These are phyloP conservation scores for Melitaea cinxia DNA, from an alignment of 1,140 invertebrate genomes.

Conservation along the genomic window DNA sequence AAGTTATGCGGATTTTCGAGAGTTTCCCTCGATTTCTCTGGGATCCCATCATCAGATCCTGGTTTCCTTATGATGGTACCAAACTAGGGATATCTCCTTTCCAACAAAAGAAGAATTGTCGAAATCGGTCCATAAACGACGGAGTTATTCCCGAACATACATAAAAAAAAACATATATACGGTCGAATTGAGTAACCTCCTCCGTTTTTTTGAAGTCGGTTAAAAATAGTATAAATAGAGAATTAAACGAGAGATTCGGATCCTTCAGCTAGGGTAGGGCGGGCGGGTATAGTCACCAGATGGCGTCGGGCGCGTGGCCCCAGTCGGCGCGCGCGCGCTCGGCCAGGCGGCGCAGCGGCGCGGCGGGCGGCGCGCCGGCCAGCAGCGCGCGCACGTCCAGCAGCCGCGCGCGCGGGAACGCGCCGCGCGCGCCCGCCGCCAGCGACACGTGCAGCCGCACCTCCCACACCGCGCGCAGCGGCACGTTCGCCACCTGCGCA, in stretches of 20 bases:
- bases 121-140: too few relatives aligned
- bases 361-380: slow-evolving; percentile 3
- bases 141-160: too few relatives aligned
- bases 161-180: too few relatives aligned
- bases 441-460: slow-evolving; percentile 50
- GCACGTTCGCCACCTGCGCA: slow-evolving; percentile 61
- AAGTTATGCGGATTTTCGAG: too few relatives aligned
- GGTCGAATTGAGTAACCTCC: too few relatives aligned
- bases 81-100: too few relatives aligned
- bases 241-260: background rate
- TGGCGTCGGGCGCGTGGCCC: slow-evolving; percentile 57
- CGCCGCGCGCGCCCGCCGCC: slow-evolving; percentile 32
- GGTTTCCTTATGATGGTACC: too few relatives aligned
- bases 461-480: slow-evolving; percentile 61
- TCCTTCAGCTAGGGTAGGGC: background rate
- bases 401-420: slow-evolving; percentile 46
- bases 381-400: slow-evolving; percentile 27
- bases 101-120: too few relatives aligned
- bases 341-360: slow-evolving; percentile 14
- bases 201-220: too few relatives aligned
- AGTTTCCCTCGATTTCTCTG: too few relatives aligned
- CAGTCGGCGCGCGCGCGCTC: slow-evolving; percentile 47
- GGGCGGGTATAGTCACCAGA: slow-evolving; percentile 48
- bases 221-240: too few relatives aligned
- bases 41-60: too few relatives aligned